A percentile compares a stretch with the other conserved stretches of the same genome.
Evolutionary conservation across 1,140 invertebrate species (phyloP).

Genomic region (Camponotus vicinus): DNA sequence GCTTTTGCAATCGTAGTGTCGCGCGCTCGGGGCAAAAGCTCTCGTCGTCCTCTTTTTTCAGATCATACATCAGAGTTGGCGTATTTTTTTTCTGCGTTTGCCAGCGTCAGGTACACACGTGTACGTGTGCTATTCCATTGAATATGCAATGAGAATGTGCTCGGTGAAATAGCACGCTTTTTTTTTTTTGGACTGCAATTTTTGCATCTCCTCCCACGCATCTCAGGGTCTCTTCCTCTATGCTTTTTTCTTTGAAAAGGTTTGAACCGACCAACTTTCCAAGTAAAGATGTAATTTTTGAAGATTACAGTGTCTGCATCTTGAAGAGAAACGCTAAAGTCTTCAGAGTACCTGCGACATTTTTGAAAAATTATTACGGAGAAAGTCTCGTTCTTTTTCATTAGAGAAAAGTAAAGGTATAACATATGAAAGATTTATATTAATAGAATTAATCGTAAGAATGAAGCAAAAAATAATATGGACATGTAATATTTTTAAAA

Average conservation of each 20-base stretch:
- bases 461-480: background rate
- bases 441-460: background rate
- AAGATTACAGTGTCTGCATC: constrained; percentile 10
- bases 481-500: background rate
- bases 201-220: constrained; percentile 35
- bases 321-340: background rate
- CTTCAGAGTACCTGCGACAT: background rate
- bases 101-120: constrained; percentile 58
- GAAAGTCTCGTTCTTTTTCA: background rate
- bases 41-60: constrained; percentile 38
- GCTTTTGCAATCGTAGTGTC: constrained; percentile 51
- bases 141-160: constrained; percentile 63
- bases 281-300: constrained; percentile 48
- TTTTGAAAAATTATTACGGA: background rate
- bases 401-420: background rate
- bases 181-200: constrained; percentile 9
- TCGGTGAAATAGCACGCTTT: constrained; percentile 34
- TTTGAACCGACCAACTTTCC: constrained; percentile 2
- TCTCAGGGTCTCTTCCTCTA: background rate
- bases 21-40: background rate
- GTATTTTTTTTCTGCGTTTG: constrained; percentile 56
- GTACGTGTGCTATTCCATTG: constrained; percentile 54
- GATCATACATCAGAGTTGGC: constrained; percentile 50
- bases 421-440: background rate
- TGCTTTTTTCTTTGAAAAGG: constrained; percentile 9